Percentiles rank a stretch among this genome's conserved stretches.
Evolutionary conservation across 1,140 invertebrate species (phyloP).

Genomic region (Planococcus citri): DNA sequence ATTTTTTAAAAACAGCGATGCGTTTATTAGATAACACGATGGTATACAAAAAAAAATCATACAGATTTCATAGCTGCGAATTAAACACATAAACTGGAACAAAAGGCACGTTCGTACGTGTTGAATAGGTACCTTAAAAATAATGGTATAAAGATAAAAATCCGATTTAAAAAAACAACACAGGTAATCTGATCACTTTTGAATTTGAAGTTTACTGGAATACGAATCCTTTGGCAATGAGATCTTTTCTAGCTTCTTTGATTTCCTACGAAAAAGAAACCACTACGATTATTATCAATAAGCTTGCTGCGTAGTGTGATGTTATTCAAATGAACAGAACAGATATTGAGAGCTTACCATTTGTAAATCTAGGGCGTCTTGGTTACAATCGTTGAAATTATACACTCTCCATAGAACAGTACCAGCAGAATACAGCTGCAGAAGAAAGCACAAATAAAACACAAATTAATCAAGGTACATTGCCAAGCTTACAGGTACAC

Average conservation of each 20-base stretch:
- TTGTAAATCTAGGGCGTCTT: conserved; percentile 3
- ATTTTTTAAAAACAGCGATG: no score
- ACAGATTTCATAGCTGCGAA: no score
- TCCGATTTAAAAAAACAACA: no score
- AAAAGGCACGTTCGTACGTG: no score
- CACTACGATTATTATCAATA: no score
- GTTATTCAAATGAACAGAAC: no score
- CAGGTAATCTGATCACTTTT: neutral
- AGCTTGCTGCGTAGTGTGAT: no score
- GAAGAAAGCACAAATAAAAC: neutral
- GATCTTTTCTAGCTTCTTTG: neutral
- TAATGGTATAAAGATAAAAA: neutral
- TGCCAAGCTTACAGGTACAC: no score
- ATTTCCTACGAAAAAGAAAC: conserved; percentile 7
- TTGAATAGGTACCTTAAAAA: neutral
- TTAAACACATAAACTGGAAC: no score
- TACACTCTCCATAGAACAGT: neutral
- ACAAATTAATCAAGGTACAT: neutral
- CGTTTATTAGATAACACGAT: no score
- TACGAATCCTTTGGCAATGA: conserved; percentile 3
- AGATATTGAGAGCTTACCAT: neutral
- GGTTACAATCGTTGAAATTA: conserved; percentile 11
- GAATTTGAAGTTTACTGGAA: neutral
- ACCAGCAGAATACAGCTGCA: neutral
- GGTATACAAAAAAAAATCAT: no score